Base-by-base conservation (phyloP, 1,140 invertebrate genomes). In the Solenopsis invicta region DNA sequence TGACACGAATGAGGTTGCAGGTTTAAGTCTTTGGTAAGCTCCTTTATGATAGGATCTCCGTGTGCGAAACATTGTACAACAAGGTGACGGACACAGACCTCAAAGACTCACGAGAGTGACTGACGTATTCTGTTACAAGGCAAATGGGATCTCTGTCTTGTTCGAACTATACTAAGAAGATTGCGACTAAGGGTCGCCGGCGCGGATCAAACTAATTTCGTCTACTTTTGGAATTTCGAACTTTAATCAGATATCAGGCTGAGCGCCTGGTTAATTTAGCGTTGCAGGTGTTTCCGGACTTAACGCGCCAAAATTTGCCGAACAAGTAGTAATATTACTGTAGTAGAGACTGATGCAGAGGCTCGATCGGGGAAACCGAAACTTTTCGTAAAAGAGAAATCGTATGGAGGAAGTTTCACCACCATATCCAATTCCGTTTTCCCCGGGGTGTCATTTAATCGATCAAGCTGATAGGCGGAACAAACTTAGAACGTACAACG, bases 391-490 rank as follows among this genome's bases (percentile, higher is more conserved):
- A 62, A 34, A 34, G 78, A 50, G 64, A 72, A 89, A 87, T 87
- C 72, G 34, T 54, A 45, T 13, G 72, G 54, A 34, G 54, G 52
- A 90, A 89, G 78, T 90, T 90, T 90, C 86, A 59, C 74, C 80
- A 61, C 66, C 74, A 78, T 80, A 89, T 81, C 77, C 64, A 21
- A 87, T 76, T 72, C 80, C 85, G 50, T 62, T 34, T 66, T 72
- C 86, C 69, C 89, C 29, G 12, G 81, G 75, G 88, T 85, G 80
- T 88, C 88, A 72, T 90, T 90, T 90, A 90, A 90, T 90, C 89
- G 86, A 90, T 90, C 88, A 52, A 5, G 29, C 52, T 52, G 62
- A 77, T 85, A 64, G 24, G 29, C 72, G 45, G 56, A 85, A 87
- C 78, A 48, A 80, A 85, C 71, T 84, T 62, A 16, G 66, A 41